Percentiles rank a stretch among this genome's conserved stretches.
Evolutionary conservation across 2,888 invertebrate species (phyloP).

Genomic region (Leptinotarsa rubiginosa): DNA sequence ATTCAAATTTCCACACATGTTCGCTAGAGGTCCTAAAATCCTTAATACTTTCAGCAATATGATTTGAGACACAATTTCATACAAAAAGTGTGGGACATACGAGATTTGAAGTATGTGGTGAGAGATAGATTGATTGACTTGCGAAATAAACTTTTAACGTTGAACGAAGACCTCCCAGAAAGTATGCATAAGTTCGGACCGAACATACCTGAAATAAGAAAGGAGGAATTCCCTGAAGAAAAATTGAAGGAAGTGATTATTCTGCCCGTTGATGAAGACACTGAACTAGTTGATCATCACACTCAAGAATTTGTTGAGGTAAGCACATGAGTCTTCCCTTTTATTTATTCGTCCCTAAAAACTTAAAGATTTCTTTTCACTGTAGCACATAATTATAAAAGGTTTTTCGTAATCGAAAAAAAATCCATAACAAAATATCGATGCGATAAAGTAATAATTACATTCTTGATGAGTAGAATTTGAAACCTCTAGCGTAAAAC

Average conservation of each 20-base stretch:
- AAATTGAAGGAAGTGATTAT: conserved; percentile 49
- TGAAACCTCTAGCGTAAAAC: too few species aligned
- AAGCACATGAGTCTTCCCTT: neutral
- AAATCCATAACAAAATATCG: too few species aligned
- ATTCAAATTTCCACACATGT: neutral
- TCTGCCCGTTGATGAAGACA: conserved; percentile 42
- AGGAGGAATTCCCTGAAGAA: conserved; percentile 55
- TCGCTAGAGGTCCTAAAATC: neutral
- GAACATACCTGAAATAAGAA: conserved; percentile 47
- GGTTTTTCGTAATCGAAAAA: too few species aligned
- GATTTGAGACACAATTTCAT: conserved; percentile 68
- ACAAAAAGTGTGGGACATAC: conserved; percentile 62
- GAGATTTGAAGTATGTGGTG: conserved; percentile 65
- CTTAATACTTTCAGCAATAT: conserved; percentile 63
- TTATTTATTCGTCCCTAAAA: neutral
- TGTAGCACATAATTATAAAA: too few species aligned
- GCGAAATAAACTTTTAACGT: conserved; percentile 64
- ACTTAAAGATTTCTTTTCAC: too few species aligned
- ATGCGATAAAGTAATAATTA: too few species aligned
- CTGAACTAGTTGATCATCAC: conserved; percentile 32
- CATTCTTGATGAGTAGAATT: too few species aligned
- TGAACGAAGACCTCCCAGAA: conserved; percentile 66
- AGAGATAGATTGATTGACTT: conserved; percentile 61
- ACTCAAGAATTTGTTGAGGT: neutral
- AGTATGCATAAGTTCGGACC: conserved; percentile 48